Evolutionary conservation across 2,888 invertebrate genomes (phyloP).

Genomic region (Aphrophora alni): DNA sequence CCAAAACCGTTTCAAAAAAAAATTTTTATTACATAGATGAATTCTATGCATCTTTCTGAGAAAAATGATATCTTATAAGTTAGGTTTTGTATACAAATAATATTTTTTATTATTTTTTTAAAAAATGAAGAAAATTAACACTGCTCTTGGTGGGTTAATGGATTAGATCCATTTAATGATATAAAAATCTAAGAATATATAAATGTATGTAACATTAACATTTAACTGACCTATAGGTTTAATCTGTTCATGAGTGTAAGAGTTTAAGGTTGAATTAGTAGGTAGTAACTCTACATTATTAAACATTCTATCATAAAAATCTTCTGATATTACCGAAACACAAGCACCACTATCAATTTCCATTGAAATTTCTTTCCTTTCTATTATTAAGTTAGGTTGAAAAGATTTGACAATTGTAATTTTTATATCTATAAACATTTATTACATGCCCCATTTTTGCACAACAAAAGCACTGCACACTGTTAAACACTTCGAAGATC

Average conservation of each 20-base stretch:
- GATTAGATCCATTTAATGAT: conserved; percentile 25
- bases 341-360: conserved; percentile 29
- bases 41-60: too few species aligned
- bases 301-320: conserved; percentile 14
- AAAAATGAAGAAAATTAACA: too few species aligned
- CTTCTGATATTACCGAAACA: conserved; percentile 13
- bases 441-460: too few species aligned
- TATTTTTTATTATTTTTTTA: too few species aligned
- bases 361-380: conserved; percentile 12
- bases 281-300: neutral
- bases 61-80: too few species aligned
- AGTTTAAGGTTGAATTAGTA: conserved; percentile 7
- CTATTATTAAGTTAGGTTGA: conserved; percentile 16
- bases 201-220: conserved; percentile 18
- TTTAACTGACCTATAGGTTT: neutral
- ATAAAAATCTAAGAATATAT: conserved; percentile 22
- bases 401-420: neutral
- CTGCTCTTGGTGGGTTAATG: too few species aligned
- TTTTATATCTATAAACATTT: neutral
- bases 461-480: too few species aligned
- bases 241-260: conserved; percentile 26
- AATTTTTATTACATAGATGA: too few species aligned
- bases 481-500: neutral
- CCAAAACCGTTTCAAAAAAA: too few species aligned
- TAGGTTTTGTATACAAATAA: too few species aligned